Percentiles rank a stretch among this genome's conserved stretches.
phyloP scores from a whole-genome alignment of 2,113 vertebrate species.

The Neodontobutis hainanensis region DNA sequence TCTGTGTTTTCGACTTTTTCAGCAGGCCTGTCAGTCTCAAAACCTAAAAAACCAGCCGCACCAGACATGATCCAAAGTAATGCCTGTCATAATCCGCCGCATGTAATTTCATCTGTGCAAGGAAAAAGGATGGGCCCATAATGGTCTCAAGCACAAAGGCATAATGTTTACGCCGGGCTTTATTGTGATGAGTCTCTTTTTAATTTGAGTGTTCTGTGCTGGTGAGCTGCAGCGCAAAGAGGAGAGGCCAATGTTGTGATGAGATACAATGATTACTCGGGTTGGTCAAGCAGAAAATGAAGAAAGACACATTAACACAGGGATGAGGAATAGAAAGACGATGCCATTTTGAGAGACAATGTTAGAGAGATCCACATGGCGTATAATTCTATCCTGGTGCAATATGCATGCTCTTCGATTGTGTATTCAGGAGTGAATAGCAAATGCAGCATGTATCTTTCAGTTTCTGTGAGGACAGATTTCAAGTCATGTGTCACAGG shows the following conservation, averaged over 20 bases:
- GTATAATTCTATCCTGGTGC: slow-evolving; percentile 20
- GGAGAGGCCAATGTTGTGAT: slow-evolving; percentile 66
- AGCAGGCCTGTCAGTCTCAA: slow-evolving; percentile 34
- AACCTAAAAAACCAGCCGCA: slow-evolving; percentile 36
- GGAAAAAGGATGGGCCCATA: slow-evolving; percentile 63
- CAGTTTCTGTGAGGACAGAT: slow-evolving; percentile 22
- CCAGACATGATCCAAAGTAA: slow-evolving; percentile 58
- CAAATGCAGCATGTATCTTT: slow-evolving; percentile 35
- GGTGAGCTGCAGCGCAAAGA: slow-evolving; percentile 54
- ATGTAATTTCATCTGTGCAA: slow-evolving; percentile 58
- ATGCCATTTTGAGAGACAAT: slow-evolving; percentile 65
- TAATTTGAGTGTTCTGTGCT: slow-evolving; percentile 72
- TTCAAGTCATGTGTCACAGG: slow-evolving; percentile 10
- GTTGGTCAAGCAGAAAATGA: slow-evolving; percentile 80
- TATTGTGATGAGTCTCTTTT: slow-evolving; percentile 77
- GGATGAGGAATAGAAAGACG: slow-evolving; percentile 69
- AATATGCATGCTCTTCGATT: slow-evolving; percentile 25
- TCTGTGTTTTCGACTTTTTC: slow-evolving; percentile 36
- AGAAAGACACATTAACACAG: slow-evolving; percentile 75
- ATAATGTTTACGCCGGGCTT: slow-evolving; percentile 72
- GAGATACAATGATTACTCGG: slow-evolving; percentile 73
- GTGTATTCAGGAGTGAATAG: slow-evolving; percentile 13
- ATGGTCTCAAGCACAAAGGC: slow-evolving; percentile 61
- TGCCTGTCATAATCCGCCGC: slow-evolving; percentile 55
- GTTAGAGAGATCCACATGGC: slow-evolving; percentile 44